Evolutionary conservation across 2,888 invertebrate species (phyloP).

Genomic region (Seira ritae): DNA sequence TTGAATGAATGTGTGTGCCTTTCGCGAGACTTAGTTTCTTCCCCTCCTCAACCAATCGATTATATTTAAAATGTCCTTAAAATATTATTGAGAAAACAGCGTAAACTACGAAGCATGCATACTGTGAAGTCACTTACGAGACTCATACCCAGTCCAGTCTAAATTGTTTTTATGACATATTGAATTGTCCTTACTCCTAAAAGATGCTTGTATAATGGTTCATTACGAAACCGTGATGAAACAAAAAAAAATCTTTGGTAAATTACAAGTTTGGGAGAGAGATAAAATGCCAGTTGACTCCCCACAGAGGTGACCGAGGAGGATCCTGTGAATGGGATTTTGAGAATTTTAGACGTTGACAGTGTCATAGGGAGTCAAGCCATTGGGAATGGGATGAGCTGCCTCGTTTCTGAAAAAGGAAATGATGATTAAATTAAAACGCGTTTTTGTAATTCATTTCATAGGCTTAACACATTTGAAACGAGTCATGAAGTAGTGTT

Average conservation of each 20-base stretch:
- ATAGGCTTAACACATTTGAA: too few relatives aligned
- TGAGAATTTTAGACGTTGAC: conserved; percentile 90
- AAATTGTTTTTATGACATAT: conserved; percentile 20
- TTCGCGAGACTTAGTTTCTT: too few relatives aligned
- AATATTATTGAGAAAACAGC: too few relatives aligned
- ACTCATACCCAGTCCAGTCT: conserved; percentile 57
- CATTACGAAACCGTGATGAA: conserved; percentile 39
- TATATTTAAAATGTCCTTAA: too few relatives aligned
- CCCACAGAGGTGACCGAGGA: conserved; percentile 8
- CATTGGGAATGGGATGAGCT: conserved; percentile 85
- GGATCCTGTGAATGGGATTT: not conserved
- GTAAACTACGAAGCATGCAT: conserved; percentile 1
- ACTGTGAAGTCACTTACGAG: conserved; percentile 24
- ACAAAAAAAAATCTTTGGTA: conserved; percentile 56
- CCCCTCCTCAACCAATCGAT: too few relatives aligned
- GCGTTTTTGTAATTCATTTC: not conserved
- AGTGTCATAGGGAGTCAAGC: conserved; percentile 99
- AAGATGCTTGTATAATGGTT: conserved; percentile 39
- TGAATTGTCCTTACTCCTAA: conserved; percentile 32
- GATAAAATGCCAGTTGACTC: conserved; percentile 7
- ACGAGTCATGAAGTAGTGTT: too few relatives aligned
- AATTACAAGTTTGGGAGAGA: conserved; percentile 49
- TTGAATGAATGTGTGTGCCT: too few relatives aligned
- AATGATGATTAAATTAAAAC: conserved; percentile 19
- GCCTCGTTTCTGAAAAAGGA: conserved; percentile 92